Percentiles rank a stretch among this genome's conserved stretches.
These are phyloP conservation scores for Drosophila leontia DNA, from an alignment of 1,140 invertebrate genomes.

Conservation along the genomic window DNA sequence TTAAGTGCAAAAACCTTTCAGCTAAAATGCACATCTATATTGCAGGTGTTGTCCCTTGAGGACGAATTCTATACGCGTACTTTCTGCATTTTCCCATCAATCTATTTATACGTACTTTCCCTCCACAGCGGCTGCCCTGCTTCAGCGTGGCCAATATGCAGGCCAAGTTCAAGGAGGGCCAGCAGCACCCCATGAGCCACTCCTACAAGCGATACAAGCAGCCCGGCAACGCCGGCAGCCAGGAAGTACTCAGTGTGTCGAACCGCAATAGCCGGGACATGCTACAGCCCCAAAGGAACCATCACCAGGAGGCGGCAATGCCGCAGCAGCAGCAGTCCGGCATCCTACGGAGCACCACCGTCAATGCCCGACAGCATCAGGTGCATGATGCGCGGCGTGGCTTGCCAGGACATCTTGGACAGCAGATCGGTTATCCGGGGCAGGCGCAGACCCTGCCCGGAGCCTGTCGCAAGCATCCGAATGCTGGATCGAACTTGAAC, in stretches of 20 bases:
- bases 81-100: not conserved
- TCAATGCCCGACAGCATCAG: slow-evolving; percentile 59
- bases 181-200: slow-evolving; percentile 36
- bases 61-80: not conserved
- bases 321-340: slow-evolving; percentile 10
- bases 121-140: slow-evolving; percentile 66
- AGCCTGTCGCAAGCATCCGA: slow-evolving; percentile 65
- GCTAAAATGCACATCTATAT: not conserved
- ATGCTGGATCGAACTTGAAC: slow-evolving; percentile 59
- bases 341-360: slow-evolving; percentile 22
- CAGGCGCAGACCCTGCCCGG: slow-evolving; percentile 63
- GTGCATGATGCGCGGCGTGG: slow-evolving; percentile 43
- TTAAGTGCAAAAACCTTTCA: slow-evolving; percentile 21
- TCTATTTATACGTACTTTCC: not conserved
- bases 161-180: slow-evolving; percentile 66
- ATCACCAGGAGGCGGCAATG: not conserved
- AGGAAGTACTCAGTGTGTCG: slow-evolving; percentile 13
- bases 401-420: not conserved
- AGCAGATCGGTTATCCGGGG: slow-evolving; percentile 3
- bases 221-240: slow-evolving; percentile 22
- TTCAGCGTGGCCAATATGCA: slow-evolving; percentile 72
- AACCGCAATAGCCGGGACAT: not conserved
- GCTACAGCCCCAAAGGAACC: not conserved
- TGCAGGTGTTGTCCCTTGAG: not conserved
- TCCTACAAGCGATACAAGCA: slow-evolving; percentile 73